A percentile compares a stretch with the other conserved stretches of the same genome.
Conservation (phyloP, 2,888 invertebrate genomes). For the Lottia scabra region DNA sequence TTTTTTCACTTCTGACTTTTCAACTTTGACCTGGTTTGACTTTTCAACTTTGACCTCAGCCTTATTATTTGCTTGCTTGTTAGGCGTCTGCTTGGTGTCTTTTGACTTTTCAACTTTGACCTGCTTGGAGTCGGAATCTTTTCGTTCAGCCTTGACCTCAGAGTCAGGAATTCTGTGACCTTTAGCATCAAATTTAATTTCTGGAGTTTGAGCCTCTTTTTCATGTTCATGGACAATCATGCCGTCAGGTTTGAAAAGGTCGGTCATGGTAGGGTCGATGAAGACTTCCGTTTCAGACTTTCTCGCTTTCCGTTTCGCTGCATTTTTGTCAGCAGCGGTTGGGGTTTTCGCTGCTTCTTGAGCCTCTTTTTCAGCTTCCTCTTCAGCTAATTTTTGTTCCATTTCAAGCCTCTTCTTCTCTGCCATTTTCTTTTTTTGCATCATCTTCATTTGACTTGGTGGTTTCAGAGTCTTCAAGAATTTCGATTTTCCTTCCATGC, state of each 20-base stretch:
- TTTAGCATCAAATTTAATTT: conserved; percentile 11
- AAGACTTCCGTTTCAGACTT: conserved; percentile 45
- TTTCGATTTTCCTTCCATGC: background rate
- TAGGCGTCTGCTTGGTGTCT: background rate
- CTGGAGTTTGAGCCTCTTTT: background rate
- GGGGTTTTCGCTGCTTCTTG: background rate
- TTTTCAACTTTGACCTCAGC: conserved; percentile 7
- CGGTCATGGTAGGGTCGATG: conserved; percentile 51
- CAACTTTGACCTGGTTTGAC: background rate
- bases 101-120: conserved; percentile 7
- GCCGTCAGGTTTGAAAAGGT: conserved; percentile 60
- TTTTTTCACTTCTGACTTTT: background rate
- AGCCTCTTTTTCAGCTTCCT: background rate
- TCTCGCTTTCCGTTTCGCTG: conserved; percentile 38
- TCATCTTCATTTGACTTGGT: background rate
- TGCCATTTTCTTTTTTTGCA: background rate
- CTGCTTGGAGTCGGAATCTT: background rate
- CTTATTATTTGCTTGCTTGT: background rate
- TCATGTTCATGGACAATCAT: conserved; percentile 30
- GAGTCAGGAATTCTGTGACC: conserved; percentile 6
- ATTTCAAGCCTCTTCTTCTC: background rate
- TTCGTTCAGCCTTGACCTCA: conserved; percentile 3
- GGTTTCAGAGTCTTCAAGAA: background rate
- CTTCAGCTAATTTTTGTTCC: background rate
- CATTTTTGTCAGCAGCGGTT: conserved; percentile 20